Evolutionary conservation across 2,888 invertebrate species (phyloP), one percentile per base, ranked within the genome.

Genomic region (Troides helena): DNA sequence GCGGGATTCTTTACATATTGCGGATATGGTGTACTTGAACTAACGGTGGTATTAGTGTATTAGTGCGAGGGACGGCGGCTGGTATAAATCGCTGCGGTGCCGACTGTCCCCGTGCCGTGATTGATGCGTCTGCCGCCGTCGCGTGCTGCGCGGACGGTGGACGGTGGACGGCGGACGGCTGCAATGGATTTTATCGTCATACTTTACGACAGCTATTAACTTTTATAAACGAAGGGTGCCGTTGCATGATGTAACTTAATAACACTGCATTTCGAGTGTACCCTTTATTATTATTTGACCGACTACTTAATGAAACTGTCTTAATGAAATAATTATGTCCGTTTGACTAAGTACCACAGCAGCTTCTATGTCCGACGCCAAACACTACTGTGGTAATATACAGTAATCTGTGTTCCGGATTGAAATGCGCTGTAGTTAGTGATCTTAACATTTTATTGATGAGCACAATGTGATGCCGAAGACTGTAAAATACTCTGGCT

Each of bases 131-230:
- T 64, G 64, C 53, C 30, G n/a, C 3, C 36, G 58, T 21, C 39
- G 68, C 68, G 68, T 68, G 68, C 60, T n/a, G 53, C 68, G 60
- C 64, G 68, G 53, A n/a, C 7, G n/a, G 53, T n/a, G 53, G 18
- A 18, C n/a, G 53, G 17, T n/a, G 53, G 18, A 18, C n/a, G 53
- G 17, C 17, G 53, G 18, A 18, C n/a, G 53, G 17, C 17, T 53
- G 6, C 5, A 53, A 53, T 53, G 53, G 53, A 53, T 53, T 53
- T 17, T 53, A 53, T 53, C 53, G 53, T 53, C 53, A n/a, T 18
- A 17, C n/a, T 53, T 53, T 53, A 53, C 53, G 12, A 53, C 53
- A 53, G 1, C 53, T 53, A 53, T 53, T n/a, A 53, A 53, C 17
- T 53, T 53, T 53, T 53, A 53, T 53, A 53, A 53, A 53, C 2